Conservation (phyloP, 2,888 invertebrate genomes). For the Platycheirus albimanus region DNA sequence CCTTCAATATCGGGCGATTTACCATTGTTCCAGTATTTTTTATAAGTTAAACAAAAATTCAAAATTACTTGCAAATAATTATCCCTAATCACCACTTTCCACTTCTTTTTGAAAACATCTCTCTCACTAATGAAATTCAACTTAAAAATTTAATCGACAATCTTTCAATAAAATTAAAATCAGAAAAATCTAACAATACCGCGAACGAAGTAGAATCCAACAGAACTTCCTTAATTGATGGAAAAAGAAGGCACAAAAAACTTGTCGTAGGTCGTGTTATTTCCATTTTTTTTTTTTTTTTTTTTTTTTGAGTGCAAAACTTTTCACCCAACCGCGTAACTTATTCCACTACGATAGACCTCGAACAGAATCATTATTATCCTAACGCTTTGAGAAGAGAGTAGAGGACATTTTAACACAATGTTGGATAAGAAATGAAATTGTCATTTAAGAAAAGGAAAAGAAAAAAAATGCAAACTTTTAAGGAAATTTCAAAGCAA, state of each 20-base stretch:
- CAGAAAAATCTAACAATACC: background rate
- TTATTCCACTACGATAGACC: slow-evolving; percentile 58
- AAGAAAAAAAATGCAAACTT: slow-evolving; percentile 1
- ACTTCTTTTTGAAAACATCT: background rate
- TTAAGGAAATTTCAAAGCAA: slow-evolving; percentile 18
- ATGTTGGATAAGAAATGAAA: slow-evolving; percentile 62
- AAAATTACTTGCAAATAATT: too few species aligned
- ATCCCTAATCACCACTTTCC: background rate
- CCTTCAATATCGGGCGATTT: too few species aligned
- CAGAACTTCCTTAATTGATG: slow-evolving; percentile 25
- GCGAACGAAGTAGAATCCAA: slow-evolving; percentile 5
- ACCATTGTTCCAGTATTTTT: too few species aligned
- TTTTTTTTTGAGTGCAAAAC: background rate
- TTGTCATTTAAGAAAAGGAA: slow-evolving; percentile 37
- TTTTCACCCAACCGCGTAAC: slow-evolving; percentile 38
- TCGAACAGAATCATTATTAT: slow-evolving; percentile 47
- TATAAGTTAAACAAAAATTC: too few species aligned
- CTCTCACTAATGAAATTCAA: background rate
- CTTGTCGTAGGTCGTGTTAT: slow-evolving; percentile 23
- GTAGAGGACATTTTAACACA: slow-evolving; percentile 51
- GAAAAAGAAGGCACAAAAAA: background rate
- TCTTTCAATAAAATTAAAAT: background rate
- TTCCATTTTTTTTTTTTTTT: too few species aligned
- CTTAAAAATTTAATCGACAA: background rate
- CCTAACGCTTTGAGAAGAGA: slow-evolving; percentile 28